Base-by-base conservation (phyloP, 2,888 invertebrate genomes). In the Ditula angustiorana region DNA sequence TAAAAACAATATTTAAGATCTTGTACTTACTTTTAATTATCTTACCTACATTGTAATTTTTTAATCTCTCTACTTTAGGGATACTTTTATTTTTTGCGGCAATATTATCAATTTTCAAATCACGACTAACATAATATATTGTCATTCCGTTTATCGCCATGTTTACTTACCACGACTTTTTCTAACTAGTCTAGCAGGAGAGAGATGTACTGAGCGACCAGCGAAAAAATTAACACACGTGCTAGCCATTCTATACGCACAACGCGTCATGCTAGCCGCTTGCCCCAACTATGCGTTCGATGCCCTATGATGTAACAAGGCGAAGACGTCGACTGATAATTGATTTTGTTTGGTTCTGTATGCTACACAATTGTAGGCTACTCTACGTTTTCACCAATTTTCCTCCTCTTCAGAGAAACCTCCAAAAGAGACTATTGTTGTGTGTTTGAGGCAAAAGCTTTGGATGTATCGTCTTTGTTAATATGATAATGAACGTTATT, bases 281-380 rank as follows among this genome's bases (percentile, higher is more conserved):
- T 33, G 11, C 23, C 16, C 37, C 21, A 13, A 5, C 23, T 28
- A 21, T 50, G 55, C 55, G 55, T 56, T 13, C 28, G 49, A 16
- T 49, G 26, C 35, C 16, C 21, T 26, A n/a, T 62, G 56, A 37
- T 26, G 37, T 47, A 61, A 61, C 13, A 26, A 26, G 28, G 41
- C 37, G 35, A 53, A 35, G 21, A n/a, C 8, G 1, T 26, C 13
- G 50, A 47, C 26, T 16, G 47, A n/a, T 61, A 46, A 53, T 53
- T 53, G 33, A 46, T 47, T 47, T 13, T 26, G 35, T 33, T 61
- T 5, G 19, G 16, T 50, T 49, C 26, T 7, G 2, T 24, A 5
- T 33, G 24, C 30, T 61, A 41, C 41, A 23, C 23, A 10, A 21
- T 23, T 50, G 50, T 30, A 13, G n/a, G 28, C 19, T 41, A 41